phyloP scores from a whole-genome alignment of 2,113 vertebrate species.

The Oncorhynchus mykiss region DNA sequence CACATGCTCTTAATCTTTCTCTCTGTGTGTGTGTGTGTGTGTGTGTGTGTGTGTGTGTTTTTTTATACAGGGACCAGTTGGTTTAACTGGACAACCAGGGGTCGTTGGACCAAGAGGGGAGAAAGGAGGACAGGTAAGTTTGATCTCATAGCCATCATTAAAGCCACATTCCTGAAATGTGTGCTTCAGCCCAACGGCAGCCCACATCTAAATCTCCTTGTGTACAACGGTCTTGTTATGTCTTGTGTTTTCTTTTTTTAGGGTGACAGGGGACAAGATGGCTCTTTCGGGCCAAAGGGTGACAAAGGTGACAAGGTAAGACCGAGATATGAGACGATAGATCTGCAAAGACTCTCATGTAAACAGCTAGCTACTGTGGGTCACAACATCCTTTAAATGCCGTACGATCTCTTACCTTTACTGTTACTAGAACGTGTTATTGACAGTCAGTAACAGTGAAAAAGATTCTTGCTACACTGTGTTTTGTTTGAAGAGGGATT shows the following conservation, averaged over 20 bases:
- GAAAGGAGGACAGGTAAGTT: conserved; percentile 65
- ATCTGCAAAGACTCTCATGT: no score
- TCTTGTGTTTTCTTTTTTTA: conserved; percentile 25
- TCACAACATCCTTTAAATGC: no score
- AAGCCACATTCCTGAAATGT: background rate
- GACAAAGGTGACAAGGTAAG: conserved; percentile 78
- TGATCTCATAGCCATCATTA: background rate
- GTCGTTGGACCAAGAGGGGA: conserved; percentile 67
- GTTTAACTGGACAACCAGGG: conserved; percentile 65
- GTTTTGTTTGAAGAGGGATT: background rate
- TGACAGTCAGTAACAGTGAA: background rate
- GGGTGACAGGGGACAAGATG: conserved; percentile 74
- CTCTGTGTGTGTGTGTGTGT: background rate
- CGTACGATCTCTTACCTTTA: no score
- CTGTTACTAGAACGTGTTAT: no score
- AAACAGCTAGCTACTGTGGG: no score
- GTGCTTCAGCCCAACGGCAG: background rate
- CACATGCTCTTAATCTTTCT: background rate
- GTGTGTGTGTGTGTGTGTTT: background rate
- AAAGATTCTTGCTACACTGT: background rate
- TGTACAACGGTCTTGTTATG: background rate
- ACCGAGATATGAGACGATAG: background rate
- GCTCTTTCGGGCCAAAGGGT: conserved; percentile 68
- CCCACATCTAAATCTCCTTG: background rate
- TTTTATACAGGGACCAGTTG: conserved; percentile 73